Percentiles rank a stretch among this genome's conserved stretches.
Evolutionary conservation across 2,797 vertebrate genomes (phyloP).

Genomic region (Chiloscyllium punctatum): DNA sequence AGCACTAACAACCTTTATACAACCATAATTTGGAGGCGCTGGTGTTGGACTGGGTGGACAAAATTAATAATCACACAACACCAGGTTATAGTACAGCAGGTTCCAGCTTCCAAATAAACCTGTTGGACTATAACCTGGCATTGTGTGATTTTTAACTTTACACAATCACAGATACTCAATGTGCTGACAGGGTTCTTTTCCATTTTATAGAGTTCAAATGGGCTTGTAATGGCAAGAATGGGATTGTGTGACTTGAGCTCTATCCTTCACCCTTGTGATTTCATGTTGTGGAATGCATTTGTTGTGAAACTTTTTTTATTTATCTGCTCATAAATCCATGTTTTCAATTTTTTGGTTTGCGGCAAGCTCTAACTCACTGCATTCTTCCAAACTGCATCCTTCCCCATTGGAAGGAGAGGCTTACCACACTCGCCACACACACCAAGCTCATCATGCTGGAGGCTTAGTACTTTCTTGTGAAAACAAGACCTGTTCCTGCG

Average conservation of each 20-base stretch:
- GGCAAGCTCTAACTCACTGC: neutral
- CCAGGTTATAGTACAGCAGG: too few relatives aligned
- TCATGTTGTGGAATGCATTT: neutral
- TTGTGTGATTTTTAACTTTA: neutral
- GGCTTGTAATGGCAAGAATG: neutral
- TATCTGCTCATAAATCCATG: neutral
- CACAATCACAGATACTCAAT: neutral
- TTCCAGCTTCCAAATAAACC: too few relatives aligned
- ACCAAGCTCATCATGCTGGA: neutral
- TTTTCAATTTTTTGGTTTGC: slow-evolving; percentile 23
- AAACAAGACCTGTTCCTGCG: neutral
- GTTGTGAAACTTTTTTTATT: neutral
- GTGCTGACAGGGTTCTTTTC: neutral
- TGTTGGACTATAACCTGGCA: too few relatives aligned
- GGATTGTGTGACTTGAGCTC: neutral
- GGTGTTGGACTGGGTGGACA: too few relatives aligned
- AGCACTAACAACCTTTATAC: neutral
- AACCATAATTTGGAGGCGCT: too few relatives aligned
- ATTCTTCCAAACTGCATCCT: neutral
- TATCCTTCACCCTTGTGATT: neutral
- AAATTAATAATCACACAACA: too few relatives aligned
- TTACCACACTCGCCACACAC: neutral
- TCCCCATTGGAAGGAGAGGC: neutral
- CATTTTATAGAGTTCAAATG: neutral
- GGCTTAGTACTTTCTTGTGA: neutral